These are phyloP conservation scores for Syrista parreyssii DNA, from an alignment of 2,888 invertebrate genomes.

Conservation along the genomic window DNA sequence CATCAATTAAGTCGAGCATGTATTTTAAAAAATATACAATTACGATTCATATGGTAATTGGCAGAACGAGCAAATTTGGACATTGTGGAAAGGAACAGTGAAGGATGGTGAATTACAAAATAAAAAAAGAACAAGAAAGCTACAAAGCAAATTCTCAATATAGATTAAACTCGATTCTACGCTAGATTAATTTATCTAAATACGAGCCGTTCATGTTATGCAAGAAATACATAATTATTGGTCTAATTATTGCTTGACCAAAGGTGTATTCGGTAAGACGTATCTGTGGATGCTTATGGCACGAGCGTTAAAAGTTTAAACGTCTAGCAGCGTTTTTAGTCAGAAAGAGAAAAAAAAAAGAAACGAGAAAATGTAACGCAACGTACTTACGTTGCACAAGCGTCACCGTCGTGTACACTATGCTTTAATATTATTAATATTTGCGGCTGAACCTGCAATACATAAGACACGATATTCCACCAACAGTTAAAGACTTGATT, in stretches of 20 bases:
- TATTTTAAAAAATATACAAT: not conserved
- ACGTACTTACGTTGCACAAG: slow-evolving; percentile 61
- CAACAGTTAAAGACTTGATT: slow-evolving; percentile 12
- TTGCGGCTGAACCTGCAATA: slow-evolving; percentile 64
- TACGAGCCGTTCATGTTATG: not conserved
- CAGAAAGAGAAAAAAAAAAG: slow-evolving; percentile 24
- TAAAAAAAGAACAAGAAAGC: not conserved
- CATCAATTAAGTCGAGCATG: not conserved
- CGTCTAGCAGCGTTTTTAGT: not conserved
- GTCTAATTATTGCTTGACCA: not conserved
- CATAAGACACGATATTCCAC: slow-evolving; percentile 59
- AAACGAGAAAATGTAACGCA: slow-evolving; percentile 41
- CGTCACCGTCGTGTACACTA: slow-evolving; percentile 58
- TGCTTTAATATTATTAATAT: slow-evolving; percentile 58
- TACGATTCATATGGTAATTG: not conserved
- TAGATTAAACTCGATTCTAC: not conserved
- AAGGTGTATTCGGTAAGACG: not conserved
- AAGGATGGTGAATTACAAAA: too few species aligned
- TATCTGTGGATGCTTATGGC: not conserved
- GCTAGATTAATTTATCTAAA: not conserved
- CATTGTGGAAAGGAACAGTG: not conserved
- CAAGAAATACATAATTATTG: not conserved
- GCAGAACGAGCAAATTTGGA: not conserved
- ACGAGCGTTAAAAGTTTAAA: not conserved
- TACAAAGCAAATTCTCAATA: not conserved